These are phyloP conservation scores for Paedocypris sp. DNA, from an alignment of 2,113 vertebrate species.

Conservation along the genomic window DNA sequence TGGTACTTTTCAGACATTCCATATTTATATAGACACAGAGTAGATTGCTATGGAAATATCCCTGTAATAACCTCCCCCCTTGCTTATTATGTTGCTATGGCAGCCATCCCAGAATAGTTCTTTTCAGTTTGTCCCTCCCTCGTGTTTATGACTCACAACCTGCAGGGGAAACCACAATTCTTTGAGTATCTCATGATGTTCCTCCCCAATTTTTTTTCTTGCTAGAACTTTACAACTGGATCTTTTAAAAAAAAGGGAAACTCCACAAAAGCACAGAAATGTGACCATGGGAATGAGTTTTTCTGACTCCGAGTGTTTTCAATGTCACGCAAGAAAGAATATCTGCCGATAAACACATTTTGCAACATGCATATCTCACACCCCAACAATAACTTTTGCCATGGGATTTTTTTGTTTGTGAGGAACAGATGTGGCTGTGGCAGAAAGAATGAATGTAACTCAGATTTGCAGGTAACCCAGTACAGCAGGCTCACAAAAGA, in stretches of 20 bases:
- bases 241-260: constrained; percentile 46
- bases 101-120: constrained; percentile 68
- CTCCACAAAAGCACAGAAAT: constrained; percentile 43
- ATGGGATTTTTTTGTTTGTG: too few species aligned
- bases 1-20: constrained; percentile 42
- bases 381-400: too few species aligned
- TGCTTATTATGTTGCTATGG: constrained; percentile 70
- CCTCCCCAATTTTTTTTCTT: constrained; percentile 47
- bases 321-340: too few species aligned
- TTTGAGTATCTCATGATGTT: constrained; percentile 55
- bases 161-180: constrained; percentile 66
- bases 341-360: too few species aligned
- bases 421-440: background rate
- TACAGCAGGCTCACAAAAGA: constrained; percentile 7
- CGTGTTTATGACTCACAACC: constrained; percentile 65
- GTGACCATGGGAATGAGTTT: constrained; percentile 56
- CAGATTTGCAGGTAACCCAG: background rate
- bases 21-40: constrained; percentile 60
- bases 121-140: constrained; percentile 50
- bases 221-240: constrained; percentile 41
- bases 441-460: constrained; percentile 5
- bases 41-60: constrained; percentile 62
- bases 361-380: too few species aligned
- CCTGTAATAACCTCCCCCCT: constrained; percentile 53
- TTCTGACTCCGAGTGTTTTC: too few species aligned